phyloP scores from a whole-genome alignment of 2,797 vertebrate genomes.

The Leucoraja ocellata region DNA sequence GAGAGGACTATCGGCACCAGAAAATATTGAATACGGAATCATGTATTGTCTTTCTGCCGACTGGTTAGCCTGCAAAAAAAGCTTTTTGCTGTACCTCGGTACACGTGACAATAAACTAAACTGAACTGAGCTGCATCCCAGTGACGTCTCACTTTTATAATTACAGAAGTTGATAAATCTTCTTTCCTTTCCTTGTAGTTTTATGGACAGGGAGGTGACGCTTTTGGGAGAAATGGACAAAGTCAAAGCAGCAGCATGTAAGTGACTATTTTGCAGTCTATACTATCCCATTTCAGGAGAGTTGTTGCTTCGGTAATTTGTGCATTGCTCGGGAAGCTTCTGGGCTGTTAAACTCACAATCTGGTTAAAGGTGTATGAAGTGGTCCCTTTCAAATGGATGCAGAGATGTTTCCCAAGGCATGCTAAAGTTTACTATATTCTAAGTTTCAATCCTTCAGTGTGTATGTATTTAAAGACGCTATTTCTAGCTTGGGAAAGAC shows the following conservation, averaged over 20 bases:
- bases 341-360: constrained; percentile 4
- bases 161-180: not conserved
- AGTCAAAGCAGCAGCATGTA: constrained; percentile 92
- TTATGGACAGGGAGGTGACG: constrained; percentile 92
- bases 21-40: not conserved
- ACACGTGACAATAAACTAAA: too few relatives aligned
- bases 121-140: not conserved
- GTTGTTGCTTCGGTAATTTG: not conserved
- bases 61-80: too few relatives aligned
- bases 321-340: not conserved
- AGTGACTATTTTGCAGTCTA: constrained; percentile 51
- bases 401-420: not conserved
- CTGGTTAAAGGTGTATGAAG: not conserved
- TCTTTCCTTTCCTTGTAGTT: constrained; percentile 54
- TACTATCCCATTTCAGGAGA: not conserved
- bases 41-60: not conserved
- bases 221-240: constrained; percentile 89
- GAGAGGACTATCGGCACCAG: not conserved
- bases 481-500: not conserved
- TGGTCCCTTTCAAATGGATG: not conserved
- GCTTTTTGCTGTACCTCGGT: too few relatives aligned
- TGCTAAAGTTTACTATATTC: not conserved
- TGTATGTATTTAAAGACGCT: not conserved
- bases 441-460: not conserved
- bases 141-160: not conserved